Evolutionary conservation across 2,113 vertebrate species (phyloP), one percentile per base, ranked within the genome.

Genomic region (Cyprinus carpio): DNA sequence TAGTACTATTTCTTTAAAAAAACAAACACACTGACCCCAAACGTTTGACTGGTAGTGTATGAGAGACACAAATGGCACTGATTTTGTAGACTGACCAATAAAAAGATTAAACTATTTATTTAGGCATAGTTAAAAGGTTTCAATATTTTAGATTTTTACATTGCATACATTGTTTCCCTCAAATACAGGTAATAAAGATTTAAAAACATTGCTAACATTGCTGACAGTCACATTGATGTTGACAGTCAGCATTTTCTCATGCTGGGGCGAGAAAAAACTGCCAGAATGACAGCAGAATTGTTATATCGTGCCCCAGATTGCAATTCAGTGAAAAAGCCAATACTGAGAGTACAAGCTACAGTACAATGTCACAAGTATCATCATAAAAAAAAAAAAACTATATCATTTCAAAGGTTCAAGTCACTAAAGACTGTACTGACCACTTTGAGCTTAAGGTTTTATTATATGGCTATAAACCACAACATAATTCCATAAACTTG

Each of bases 181-280:
- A 71, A 40, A 43, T 58, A 58, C 13, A 25, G 34, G 11, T 79
- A 25, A 60, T 60, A 34, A 79, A 77, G 27, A 31, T 6, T 1
- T 23, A 40, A 23, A 60, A 20, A 43, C 25, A 43, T 15, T 15
- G 29, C 23, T 49, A 49, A 75, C 40, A 75, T 49, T 75, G 58
- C 25, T 29, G 58, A 79, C 13, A 43, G 77, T 80, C 56, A 84
- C 46, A 78, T 3, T 74, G 75, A 65, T 40, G 64, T 75, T 87
- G 76, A 87, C 69, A 88, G 81, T 85, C 83, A 81, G 86, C n/a
- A 67, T 76, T 88, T 86, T 64, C 23, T 85, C 81, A 86, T 74
- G 54, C 56, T 10, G 23, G 75, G 81, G 85, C 83, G 84, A 82
- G 78, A 87, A 86, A 86, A 67, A 40, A 78, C 58, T 77, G 78